These are phyloP conservation scores for Dione juno DNA, from an alignment of 2,888 invertebrate genomes.

Conservation along the genomic window DNA sequence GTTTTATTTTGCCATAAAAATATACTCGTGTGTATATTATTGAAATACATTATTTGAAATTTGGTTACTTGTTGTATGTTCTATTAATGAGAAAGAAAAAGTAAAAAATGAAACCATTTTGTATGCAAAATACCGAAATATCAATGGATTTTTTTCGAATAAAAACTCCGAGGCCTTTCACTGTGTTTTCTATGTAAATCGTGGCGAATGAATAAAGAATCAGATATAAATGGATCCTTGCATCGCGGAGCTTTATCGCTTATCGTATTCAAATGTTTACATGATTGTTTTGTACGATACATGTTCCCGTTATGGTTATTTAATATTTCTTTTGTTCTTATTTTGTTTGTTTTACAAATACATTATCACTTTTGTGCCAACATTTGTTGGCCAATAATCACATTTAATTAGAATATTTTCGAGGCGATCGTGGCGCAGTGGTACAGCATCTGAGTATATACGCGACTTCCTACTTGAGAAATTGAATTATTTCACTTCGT, in stretches of 20 bases:
- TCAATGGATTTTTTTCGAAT: slow-evolving; percentile 33
- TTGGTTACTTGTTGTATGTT: background rate
- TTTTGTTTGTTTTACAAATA: background rate
- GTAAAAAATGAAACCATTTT: slow-evolving; percentile 30
- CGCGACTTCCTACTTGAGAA: too few species aligned
- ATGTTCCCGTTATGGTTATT: slow-evolving; percentile 3
- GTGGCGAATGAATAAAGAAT: slow-evolving; percentile 70
- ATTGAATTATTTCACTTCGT: too few species aligned
- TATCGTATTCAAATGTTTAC: slow-evolving; percentile 28
- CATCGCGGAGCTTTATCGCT: slow-evolving; percentile 29
- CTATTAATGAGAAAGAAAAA: slow-evolving; percentile 22
- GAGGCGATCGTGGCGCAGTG: too few species aligned
- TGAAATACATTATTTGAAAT: slow-evolving; percentile 16
- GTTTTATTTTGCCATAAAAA: slow-evolving; percentile 11
- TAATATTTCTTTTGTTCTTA: background rate
- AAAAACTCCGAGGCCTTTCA: slow-evolving; percentile 69
- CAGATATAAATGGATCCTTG: slow-evolving; percentile 54
- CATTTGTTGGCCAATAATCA: background rate
- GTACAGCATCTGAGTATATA: too few species aligned
- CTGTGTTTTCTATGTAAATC: slow-evolving; percentile 71
- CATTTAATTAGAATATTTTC: background rate
- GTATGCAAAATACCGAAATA: slow-evolving; percentile 30
- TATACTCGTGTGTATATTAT: background rate
- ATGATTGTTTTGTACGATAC: slow-evolving; percentile 15
- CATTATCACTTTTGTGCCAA: background rate